A percentile compares a stretch with the other conserved stretches of the same genome.
These are phyloP conservation scores for Falco naumanni DNA, from an alignment of 2,797 vertebrate species.

Conservation along the genomic window DNA sequence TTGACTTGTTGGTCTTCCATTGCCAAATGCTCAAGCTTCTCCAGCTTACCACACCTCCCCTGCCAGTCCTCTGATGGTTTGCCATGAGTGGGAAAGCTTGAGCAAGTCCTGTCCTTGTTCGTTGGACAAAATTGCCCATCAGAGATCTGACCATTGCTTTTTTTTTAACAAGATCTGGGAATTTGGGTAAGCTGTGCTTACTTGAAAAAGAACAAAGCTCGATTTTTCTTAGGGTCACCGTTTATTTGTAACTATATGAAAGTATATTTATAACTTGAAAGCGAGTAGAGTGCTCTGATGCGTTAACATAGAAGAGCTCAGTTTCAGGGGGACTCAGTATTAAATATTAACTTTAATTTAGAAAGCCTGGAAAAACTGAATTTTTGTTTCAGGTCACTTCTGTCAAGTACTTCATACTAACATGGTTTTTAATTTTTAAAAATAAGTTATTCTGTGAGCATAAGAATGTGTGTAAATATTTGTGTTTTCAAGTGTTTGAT, in stretches of 20 bases:
- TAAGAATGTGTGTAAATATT: not conserved
- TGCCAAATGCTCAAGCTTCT: slow-evolving; percentile 18
- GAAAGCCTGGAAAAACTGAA: not conserved
- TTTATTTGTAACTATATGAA: not conserved
- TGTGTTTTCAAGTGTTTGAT: not conserved
- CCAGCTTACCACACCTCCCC: not conserved
- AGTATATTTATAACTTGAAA: not conserved
- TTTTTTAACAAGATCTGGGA: not conserved
- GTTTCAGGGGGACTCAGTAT: not conserved
- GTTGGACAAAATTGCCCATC: not conserved
- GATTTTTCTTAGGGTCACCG: not conserved
- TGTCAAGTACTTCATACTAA: not conserved
- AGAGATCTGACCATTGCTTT: not conserved
- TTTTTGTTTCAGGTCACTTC: slow-evolving; percentile 3
- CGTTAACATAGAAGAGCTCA: not conserved
- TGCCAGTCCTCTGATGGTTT: not conserved
- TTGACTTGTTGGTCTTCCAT: slow-evolving; percentile 11
- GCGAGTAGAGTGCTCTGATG: not conserved
- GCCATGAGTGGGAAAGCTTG: not conserved
- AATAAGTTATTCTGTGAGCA: not conserved
- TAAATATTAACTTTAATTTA: slow-evolving; percentile 23
- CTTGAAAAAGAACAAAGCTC: not conserved
- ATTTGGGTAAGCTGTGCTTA: not conserved
- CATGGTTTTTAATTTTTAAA: not conserved
- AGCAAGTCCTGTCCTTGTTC: not conserved